Conservation (phyloP, 1,140 invertebrate genomes). For the Amphibalanus amphitrite region DNA sequence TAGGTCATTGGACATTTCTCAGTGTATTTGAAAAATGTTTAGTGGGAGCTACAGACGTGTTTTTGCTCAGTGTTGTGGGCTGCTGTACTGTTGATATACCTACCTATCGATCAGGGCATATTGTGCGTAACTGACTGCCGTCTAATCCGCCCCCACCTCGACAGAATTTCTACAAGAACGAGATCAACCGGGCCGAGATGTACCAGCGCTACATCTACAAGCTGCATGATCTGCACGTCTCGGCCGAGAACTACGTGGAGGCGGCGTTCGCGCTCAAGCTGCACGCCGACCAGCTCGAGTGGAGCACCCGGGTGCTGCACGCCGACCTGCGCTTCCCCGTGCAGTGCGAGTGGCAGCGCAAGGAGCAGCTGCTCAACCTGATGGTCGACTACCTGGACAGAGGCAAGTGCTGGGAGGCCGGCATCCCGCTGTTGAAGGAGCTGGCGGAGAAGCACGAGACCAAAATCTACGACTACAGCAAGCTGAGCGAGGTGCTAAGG, state of each 20-base stretch:
- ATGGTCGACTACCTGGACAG: conserved; percentile 87
- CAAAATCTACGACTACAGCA: conserved; percentile 74
- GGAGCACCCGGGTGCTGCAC: conserved; percentile 52
- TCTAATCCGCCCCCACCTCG: too few species aligned
- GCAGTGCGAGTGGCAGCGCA: conserved; percentile 75
- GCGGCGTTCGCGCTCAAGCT: conserved; percentile 87
- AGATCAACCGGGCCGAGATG: conserved; percentile 85
- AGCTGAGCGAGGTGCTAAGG: conserved; percentile 63
- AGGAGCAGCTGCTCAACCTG: conserved; percentile 68
- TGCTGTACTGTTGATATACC: too few species aligned
- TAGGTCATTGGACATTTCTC: too few species aligned
- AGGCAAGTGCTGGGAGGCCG: conserved; percentile 94
- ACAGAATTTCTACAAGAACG: conserved; percentile 95
- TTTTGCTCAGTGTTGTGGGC: too few species aligned
- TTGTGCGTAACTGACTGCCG: too few species aligned
- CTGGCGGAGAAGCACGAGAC: conserved; percentile 73
- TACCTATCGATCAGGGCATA: too few species aligned
- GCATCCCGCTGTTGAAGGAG: conserved; percentile 81
- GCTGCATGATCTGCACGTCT: conserved; percentile 78
- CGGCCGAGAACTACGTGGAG: conserved; percentile 87
- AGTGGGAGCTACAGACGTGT: too few species aligned
- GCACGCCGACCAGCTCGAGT: conserved; percentile 77
- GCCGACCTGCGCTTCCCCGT: conserved; percentile 37
- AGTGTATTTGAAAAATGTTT: too few species aligned
- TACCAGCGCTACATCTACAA: conserved; percentile 94